phyloP scores from a whole-genome alignment of 2,113 vertebrate species.

The Hippocampus abdominalis region DNA sequence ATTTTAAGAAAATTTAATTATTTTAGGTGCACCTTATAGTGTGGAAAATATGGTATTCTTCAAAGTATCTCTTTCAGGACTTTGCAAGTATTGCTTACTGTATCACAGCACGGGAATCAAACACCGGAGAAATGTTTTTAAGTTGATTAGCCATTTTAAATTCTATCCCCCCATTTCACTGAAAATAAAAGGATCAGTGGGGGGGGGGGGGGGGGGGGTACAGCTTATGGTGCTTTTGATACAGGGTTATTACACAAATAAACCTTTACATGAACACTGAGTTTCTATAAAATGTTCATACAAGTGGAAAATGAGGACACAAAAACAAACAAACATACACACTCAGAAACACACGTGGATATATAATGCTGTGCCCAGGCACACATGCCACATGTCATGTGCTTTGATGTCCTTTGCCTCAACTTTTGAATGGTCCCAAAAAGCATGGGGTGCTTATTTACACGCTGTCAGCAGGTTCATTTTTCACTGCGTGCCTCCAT shows the following conservation, averaged over 20 bases:
- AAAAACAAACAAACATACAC: slow-evolving; percentile 5
- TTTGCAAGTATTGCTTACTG: too few species aligned
- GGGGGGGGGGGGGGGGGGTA: too few species aligned
- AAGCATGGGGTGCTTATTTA: slow-evolving; percentile 67
- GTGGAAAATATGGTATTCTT: too few species aligned
- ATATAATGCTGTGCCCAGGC: slow-evolving; percentile 20
- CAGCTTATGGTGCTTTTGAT: slow-evolving; percentile 26
- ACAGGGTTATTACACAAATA: slow-evolving; percentile 19
- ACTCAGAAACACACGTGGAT: neutral
- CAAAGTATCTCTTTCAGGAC: too few species aligned
- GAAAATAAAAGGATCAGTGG: slow-evolving; percentile 25
- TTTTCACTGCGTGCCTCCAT: slow-evolving; percentile 56
- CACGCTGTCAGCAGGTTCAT: slow-evolving; percentile 62
- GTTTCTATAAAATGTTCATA: slow-evolving; percentile 6
- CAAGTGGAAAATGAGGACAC: slow-evolving; percentile 2
- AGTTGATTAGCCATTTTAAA: slow-evolving; percentile 43
- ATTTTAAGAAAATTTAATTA: too few species aligned
- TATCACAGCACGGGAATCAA: slow-evolving; percentile 15
- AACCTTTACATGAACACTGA: neutral
- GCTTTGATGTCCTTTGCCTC: slow-evolving; percentile 59
- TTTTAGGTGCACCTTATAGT: too few species aligned
- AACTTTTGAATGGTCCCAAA: slow-evolving; percentile 56
- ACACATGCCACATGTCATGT: slow-evolving; percentile 25
- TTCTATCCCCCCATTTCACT: slow-evolving; percentile 27
- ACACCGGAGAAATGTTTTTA: slow-evolving; percentile 26